Percentiles rank a stretch among this genome's conserved stretches.
These are phyloP conservation scores for Parazoanthus darwini DNA, from an alignment of 92 coral and sea anemone genomes.

Conservation along the genomic window DNA sequence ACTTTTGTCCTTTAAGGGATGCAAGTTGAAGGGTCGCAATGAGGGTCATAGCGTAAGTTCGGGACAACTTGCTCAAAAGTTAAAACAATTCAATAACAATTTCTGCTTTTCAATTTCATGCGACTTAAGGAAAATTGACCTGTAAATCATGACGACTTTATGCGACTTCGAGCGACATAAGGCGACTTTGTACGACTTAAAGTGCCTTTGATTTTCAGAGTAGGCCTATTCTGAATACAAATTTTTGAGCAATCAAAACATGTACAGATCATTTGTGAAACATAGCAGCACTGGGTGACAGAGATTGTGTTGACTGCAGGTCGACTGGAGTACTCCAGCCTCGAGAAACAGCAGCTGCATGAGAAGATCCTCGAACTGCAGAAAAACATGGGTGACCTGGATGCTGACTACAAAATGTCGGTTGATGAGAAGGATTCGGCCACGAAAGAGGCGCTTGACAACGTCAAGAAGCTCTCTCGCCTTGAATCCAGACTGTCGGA, in stretches of 20 bases:
- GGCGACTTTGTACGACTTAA: too few relatives aligned
- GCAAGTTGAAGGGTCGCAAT: too few relatives aligned
- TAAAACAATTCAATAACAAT: too few relatives aligned
- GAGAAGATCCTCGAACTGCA: constrained; percentile 58
- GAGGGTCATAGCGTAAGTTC: too few relatives aligned
- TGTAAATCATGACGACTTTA: too few relatives aligned
- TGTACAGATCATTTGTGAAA: too few relatives aligned
- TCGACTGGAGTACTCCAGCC: constrained; percentile 53
- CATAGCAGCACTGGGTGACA: background rate
- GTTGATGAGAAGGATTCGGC: constrained; percentile 72
- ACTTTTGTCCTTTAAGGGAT: too few relatives aligned
- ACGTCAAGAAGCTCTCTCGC: constrained; percentile 60
- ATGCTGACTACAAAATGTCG: constrained; percentile 69
- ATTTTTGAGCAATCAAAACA: background rate
- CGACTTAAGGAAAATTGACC: too few relatives aligned
- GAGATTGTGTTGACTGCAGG: constrained; percentile 44
- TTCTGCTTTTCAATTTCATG: too few relatives aligned
- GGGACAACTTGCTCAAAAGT: too few relatives aligned
- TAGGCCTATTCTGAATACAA: background rate
- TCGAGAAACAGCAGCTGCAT: constrained; percentile 61
- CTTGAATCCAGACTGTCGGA: constrained; percentile 73
- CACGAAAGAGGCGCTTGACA: constrained; percentile 57
- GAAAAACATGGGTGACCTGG: constrained; percentile 69
- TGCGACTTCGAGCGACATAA: too few relatives aligned
- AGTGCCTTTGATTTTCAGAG: too few relatives aligned